Conservation (phyloP, 2,797 vertebrate genomes). For the Ibycter americanus region DNA sequence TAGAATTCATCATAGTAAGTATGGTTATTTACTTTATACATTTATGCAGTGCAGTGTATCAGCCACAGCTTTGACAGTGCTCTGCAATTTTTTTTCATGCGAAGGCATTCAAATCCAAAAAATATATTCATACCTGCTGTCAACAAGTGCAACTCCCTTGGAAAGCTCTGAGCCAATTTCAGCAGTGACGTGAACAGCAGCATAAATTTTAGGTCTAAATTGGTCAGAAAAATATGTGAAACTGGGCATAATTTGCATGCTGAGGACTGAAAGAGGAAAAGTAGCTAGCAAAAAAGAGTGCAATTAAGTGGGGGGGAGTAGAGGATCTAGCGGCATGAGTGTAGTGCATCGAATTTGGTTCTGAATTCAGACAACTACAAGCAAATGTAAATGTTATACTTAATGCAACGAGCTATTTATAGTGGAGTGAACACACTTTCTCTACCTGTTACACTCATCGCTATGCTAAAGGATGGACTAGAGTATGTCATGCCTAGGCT, state of each 20-base stretch:
- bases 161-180: constrained; percentile 69
- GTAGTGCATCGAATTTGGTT: neutral
- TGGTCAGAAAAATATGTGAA: constrained; percentile 67
- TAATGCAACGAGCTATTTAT: constrained; percentile 56
- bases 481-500: neutral
- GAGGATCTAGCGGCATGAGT: constrained; percentile 12
- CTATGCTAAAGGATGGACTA: neutral
- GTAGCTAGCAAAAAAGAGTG: constrained; percentile 25
- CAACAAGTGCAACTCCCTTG: constrained; percentile 70
- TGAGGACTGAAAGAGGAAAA: constrained; percentile 40
- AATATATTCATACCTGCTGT: constrained; percentile 72
- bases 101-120: constrained; percentile 66
- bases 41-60: constrained; percentile 71
- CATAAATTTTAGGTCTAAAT: constrained; percentile 70
- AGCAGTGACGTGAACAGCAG: constrained; percentile 57
- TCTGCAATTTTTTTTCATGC: constrained; percentile 67
- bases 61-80: constrained; percentile 70
- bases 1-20: constrained; percentile 67
- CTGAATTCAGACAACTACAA: constrained; percentile 46
- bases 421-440: constrained; percentile 19
- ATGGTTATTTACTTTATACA: constrained; percentile 72
- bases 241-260: constrained; percentile 65
- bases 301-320: constrained; percentile 8
- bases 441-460: neutral
- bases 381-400: constrained; percentile 64